phyloP scores from a whole-genome alignment of 2,797 vertebrate genomes.

The Rhabdophis nuchalis region DNA sequence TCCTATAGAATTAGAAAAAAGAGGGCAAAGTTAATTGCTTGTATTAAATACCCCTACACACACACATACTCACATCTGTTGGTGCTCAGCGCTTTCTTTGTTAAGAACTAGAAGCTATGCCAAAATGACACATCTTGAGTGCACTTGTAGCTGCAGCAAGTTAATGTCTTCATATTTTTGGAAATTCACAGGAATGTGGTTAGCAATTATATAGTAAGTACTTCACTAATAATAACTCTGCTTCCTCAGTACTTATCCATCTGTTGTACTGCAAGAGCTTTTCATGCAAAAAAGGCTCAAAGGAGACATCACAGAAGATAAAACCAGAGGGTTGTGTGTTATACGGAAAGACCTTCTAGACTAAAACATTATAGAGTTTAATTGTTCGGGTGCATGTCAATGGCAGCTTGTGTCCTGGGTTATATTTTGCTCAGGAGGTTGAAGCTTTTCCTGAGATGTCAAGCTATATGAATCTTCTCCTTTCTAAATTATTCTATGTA shows the following conservation, averaged over 20 bases:
- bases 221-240: conserved; percentile 25
- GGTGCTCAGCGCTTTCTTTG: neutral
- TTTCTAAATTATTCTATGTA: neutral
- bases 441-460: neutral
- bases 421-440: neutral
- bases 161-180: conserved; percentile 8
- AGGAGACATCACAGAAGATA: neutral
- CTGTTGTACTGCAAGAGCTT: conserved; percentile 12
- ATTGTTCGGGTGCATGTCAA: neutral
- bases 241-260: conserved; percentile 18
- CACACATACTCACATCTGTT: neutral
- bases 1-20: neutral
- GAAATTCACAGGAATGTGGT: conserved; percentile 13
- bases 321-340: neutral
- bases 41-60: neutral
- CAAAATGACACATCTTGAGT: neutral
- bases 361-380: neutral
- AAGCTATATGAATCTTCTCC: neutral
- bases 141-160: neutral
- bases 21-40: neutral
- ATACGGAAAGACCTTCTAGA: neutral
- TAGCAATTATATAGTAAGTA: conserved; percentile 12
- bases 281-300: neutral
- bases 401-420: neutral
- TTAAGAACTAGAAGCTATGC: neutral